Percentiles rank a stretch among this genome's conserved stretches.
phyloP scores from a whole-genome alignment of 2,797 vertebrate species.

The Crenichthys baileyi region DNA sequence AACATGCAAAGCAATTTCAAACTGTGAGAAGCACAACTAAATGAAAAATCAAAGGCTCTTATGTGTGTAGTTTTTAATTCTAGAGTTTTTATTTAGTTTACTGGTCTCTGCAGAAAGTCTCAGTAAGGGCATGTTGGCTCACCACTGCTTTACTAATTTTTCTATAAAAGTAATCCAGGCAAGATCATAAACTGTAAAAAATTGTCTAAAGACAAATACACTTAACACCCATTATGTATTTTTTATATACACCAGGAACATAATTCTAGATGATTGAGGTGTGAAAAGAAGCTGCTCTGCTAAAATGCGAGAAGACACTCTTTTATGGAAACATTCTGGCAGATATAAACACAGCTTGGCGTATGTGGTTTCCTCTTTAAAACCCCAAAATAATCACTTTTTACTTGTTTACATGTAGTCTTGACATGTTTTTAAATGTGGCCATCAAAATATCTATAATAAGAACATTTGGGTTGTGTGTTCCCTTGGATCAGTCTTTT shows the following conservation, averaged over 20 bases:
- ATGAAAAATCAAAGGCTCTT: not conserved
- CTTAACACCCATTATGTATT: slow-evolving; percentile 37
- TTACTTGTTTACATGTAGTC: slow-evolving; percentile 19
- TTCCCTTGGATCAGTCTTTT: not conserved
- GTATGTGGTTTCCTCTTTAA: slow-evolving; percentile 54
- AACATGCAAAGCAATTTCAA: not conserved
- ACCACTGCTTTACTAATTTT: not conserved
- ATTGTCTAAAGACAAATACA: slow-evolving; percentile 17
- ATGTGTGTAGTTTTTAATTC: not conserved
- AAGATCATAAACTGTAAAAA: slow-evolving; percentile 9
- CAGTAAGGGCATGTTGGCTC: not conserved
- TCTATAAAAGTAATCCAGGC: not conserved
- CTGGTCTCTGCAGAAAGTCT: not conserved
- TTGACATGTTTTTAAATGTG: slow-evolving; percentile 18
- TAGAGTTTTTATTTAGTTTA: not conserved
- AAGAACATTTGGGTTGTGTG: not conserved
- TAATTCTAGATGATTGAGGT: slow-evolving; percentile 35
- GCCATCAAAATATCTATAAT: not conserved
- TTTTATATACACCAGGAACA: slow-evolving; percentile 29
- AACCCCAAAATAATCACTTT: slow-evolving; percentile 45
- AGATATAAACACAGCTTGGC: slow-evolving; percentile 58
- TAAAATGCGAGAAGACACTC: not conserved
- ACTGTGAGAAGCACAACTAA: not conserved
- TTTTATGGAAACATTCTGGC: not conserved
- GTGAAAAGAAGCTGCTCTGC: not conserved